Evolutionary conservation across 2,888 invertebrate species (phyloP), one percentile per base, ranked within the genome.

Genomic region (Nemurella pictetii): DNA sequence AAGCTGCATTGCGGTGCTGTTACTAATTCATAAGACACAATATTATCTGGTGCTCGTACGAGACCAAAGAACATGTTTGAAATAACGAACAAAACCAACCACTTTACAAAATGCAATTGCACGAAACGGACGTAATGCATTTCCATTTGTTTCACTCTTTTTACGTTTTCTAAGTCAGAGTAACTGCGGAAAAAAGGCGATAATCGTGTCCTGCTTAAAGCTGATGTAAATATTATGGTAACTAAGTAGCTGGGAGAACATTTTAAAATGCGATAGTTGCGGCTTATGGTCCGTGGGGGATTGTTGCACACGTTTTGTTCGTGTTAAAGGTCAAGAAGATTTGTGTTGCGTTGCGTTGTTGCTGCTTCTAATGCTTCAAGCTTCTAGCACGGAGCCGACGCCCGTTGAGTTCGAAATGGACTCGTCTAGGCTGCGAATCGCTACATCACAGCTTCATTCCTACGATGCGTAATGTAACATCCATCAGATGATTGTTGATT

Each of bases 11-110:
- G 78, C 78, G 78, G 78, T 4, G 5, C 9, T 27, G 29, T 78
- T 78, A 78, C 28, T 78, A 78, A 78, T 78, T 78, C 78, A 78
- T 78, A 28, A 27, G 78, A 28, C 78, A 78, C 28, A 28, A 75
- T 75, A 75, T 75, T n/a, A 27, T 0, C 75, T 9, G 27, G 75
- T 27, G 75, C 35, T 35, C 5, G 12, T 4, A 55, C 55, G 2
- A 12, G 55, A 3, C 1, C 55, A 55, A 7, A 55, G 55, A 55
- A 55, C 55, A 55, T 55, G 55, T 55, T 20, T 55, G 55, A 55
- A 55, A 55, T 55, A 55, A 55, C 55, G 12, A 55, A 55, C 55
- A 55, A 12, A n/a, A 20, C 9, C 55, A 20, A 55, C 55, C 55
- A 55, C 55, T 55, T 55, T 55, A 20, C 55, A 55, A 55, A 55